Evolutionary conservation across 2,888 invertebrate species (phyloP), one percentile per base, ranked within the genome.

Genomic region (Taenaris catops): DNA sequence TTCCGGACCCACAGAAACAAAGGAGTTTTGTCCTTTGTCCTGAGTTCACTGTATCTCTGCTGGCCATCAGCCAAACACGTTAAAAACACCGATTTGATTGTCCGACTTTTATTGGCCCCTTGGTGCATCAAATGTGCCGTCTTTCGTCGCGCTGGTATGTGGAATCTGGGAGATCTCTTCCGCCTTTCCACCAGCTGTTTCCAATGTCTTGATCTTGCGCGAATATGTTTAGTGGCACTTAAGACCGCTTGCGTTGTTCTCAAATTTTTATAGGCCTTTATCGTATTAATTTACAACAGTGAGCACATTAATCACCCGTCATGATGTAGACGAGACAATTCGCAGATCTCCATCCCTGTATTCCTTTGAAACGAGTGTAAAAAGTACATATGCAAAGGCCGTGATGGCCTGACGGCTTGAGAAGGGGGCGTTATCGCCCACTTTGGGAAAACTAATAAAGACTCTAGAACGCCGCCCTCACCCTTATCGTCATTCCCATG

Each of bases 61-160:
- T 31, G 31, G 31, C 31, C 8, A 2, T 23, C 2, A 8, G 21
- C 31, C 31, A 31, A 11, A 8, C 14, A 4, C 16, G 7, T 16
- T 23, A 20, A 29, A 43, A 33, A 25, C 16, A 19, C 17, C 18
- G 24, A 16, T 12, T 25, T 29, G 29, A 34, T 37, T 28, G 37
- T 37, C 29, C 25, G 23, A 26, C 33, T 34, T 43, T 43, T 43
- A 43, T 43, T 40, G 43, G 18, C 32, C 26, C 23, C 26, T 27
- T 27, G 9, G 9, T n/a, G 14, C 19, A 29, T 40, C 40, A 31
- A 24, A 36, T 31, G 40, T 29, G 34, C 33, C 7, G 25, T 27
- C 35, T 38, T 23, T 34, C 42, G 27, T 35, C 32, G 14, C 20
- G 19, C n/a, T 21, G 29, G 8, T 7, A 14, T 16, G 21, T 21